Conservation (phyloP, 2,797 vertebrate genomes). For the Pantherophis alleghaniensis region DNA sequence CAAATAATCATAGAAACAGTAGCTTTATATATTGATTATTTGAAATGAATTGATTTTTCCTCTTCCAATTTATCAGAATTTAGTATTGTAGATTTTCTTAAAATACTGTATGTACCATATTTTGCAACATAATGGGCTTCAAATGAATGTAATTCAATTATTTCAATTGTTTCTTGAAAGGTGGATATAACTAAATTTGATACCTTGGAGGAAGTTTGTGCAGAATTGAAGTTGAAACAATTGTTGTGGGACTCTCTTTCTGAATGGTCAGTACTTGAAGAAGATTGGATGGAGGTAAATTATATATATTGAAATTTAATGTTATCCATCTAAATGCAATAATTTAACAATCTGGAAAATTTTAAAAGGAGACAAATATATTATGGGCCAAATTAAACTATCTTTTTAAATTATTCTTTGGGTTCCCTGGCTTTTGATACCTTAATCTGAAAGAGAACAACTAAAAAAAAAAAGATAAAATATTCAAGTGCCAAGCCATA, state of each 20-base stretch:
- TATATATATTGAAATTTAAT: not conserved
- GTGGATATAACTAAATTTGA: conserved; percentile 83
- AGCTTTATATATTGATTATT: not conserved
- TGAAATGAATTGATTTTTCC: not conserved
- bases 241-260: conserved; percentile 82
- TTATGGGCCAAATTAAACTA: not conserved
- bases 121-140: not conserved
- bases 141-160: conserved; percentile 13
- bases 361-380: not conserved
- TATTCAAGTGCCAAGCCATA: not conserved
- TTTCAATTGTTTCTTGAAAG: conserved; percentile 64
- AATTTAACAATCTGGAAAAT: not conserved
- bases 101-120: not conserved
- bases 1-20: not conserved
- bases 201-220: conserved; percentile 74
- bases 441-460: not conserved
- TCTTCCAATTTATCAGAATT: not conserved
- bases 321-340: not conserved
- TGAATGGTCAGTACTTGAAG: conserved; percentile 78
- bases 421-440: not conserved
- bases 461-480: no score
- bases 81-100: not conserved
- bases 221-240: conserved; percentile 78
- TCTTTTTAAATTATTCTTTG: not conserved
- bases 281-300: conserved; percentile 77